Evolutionary conservation across 2,888 invertebrate genomes (phyloP).

Genomic region (Colostygia pectinataria): DNA sequence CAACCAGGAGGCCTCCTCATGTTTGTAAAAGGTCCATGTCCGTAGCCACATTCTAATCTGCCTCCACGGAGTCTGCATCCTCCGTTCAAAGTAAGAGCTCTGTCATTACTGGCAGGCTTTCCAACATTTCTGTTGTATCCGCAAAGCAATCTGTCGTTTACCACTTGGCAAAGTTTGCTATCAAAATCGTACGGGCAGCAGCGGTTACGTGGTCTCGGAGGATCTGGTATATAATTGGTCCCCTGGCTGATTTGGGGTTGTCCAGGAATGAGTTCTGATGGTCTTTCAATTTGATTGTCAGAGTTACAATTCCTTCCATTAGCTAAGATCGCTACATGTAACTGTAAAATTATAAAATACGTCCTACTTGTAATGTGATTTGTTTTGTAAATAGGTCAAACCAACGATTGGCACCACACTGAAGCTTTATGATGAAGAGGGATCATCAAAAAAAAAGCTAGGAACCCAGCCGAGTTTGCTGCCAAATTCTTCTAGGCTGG

Average conservation of each 20-base stretch:
- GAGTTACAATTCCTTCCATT: conserved; percentile 13
- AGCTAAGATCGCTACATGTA: conserved; percentile 21
- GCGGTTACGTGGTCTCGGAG: conserved; percentile 34
- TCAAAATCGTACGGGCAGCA: conserved; percentile 70
- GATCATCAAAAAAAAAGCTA: too few relatives aligned
- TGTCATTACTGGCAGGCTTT: conserved; percentile 35
- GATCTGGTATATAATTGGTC: neutral
- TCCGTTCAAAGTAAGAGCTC: conserved; percentile 38
- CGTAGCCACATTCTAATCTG: conserved; percentile 68
- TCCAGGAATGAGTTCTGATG: neutral
- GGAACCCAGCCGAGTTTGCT: too few relatives aligned
- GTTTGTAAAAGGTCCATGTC: conserved; percentile 49
- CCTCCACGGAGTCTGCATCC: conserved; percentile 61
- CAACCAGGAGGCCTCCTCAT: conserved; percentile 40
- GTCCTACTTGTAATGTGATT: too few relatives aligned
- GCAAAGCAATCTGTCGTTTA: conserved; percentile 62
- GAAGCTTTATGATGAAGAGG: too few relatives aligned
- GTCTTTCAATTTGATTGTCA: conserved; percentile 1
- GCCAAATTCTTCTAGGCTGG: too few relatives aligned
- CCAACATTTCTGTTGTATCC: conserved; percentile 63
- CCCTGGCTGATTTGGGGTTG: neutral
- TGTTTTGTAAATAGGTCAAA: too few relatives aligned
- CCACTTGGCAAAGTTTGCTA: conserved; percentile 49
- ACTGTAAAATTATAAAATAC: conserved; percentile 31
- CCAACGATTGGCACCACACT: too few relatives aligned